A percentile compares a stretch with the other conserved stretches of the same genome.
phyloP scores from a whole-genome alignment of 92 coral and sea anemone species.

The Paragorgia papillata region DNA sequence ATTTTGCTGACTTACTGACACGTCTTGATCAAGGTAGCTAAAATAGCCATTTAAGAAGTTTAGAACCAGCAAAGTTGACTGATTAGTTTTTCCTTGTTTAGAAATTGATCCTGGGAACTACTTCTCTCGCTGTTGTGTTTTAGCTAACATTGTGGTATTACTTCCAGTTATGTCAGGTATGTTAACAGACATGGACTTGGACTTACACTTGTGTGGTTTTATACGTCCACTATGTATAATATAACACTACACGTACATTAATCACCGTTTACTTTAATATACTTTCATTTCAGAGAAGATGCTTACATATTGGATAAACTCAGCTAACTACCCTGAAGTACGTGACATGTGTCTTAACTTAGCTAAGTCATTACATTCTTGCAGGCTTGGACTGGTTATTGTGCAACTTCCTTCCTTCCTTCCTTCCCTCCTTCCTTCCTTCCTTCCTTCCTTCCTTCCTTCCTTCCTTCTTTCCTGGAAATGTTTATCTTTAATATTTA shows the following conservation, averaged over 20 bases:
- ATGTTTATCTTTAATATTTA: no score
- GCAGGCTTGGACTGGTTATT: no score
- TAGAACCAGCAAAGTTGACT: no score
- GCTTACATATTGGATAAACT: conserved; percentile 68
- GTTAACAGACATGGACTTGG: neutral
- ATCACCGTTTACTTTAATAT: neutral
- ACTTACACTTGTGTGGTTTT: no score
- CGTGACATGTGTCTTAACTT: neutral
- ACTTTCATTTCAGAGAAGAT: conserved; percentile 64
- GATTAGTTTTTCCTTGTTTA: neutral
- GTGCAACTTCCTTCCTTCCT: neutral
- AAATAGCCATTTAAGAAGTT: neutral
- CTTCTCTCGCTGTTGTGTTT: conserved; percentile 44
- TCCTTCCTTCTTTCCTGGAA: no score
- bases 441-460: conserved; percentile 9
- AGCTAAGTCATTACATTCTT: no score
- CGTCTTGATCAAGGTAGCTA: conserved; percentile 24
- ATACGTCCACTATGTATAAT: no score
- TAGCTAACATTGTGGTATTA: conserved; percentile 41
- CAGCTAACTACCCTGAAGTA: conserved; percentile 77
- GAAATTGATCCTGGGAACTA: conserved; percentile 17
- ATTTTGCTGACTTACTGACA: conserved; percentile 70
- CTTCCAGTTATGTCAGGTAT: conserved; percentile 55
- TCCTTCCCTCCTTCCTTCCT: neutral
- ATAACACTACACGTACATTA: no score